Evolutionary conservation across 2,797 vertebrate species (phyloP), one percentile per base, ranked within the genome.

Genomic region (Sebastes kiyomatsui): DNA sequence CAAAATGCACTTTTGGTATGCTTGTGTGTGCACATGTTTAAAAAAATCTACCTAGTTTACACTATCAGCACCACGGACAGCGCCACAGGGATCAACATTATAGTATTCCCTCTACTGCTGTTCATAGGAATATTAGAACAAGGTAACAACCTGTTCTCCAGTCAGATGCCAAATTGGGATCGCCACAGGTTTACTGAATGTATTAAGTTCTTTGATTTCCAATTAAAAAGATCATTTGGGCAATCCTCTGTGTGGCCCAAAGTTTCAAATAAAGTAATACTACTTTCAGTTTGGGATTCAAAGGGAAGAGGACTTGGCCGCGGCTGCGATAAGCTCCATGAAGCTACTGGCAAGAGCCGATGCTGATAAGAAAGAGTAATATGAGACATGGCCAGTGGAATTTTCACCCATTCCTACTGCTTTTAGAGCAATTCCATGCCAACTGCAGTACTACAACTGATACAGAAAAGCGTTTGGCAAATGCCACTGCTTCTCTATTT

Each of bases 261-360:
- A 88, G 82, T 88, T 88, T 90, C 25, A 82, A 83, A 87, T 85
- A 87, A 87, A 90, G 84, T 82, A 84, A 81, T 88, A 75, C 79
- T 82, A 80, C 72, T 86, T 88, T 82, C 62, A 78, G 67, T 82
- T 85, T 82, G 52, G 70, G 84, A 86, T 87, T 86, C 81, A 69
- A 83, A 75, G 72, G 32, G 25, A 61, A 84, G 60, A 54, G 59
- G 27, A 83, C 70, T 82, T 87, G 86, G 87, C 84, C 60, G 61
- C 67, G 72, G 75, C 42, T 78, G 30, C 6, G 83, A 88, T 92
- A 93, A 84, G 75, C 82, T 87, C 64, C 56, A 52, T 74, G 83
- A 72, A 81, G 84, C 87, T 82, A 79, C 72, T 82, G 85, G 90
- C 88, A 86, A 75, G 74, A 84, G 69, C 56, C 32, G 59, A n/a